phyloP scores from a whole-genome alignment of 2,888 invertebrate species.

The Lottia gigantea region DNA sequence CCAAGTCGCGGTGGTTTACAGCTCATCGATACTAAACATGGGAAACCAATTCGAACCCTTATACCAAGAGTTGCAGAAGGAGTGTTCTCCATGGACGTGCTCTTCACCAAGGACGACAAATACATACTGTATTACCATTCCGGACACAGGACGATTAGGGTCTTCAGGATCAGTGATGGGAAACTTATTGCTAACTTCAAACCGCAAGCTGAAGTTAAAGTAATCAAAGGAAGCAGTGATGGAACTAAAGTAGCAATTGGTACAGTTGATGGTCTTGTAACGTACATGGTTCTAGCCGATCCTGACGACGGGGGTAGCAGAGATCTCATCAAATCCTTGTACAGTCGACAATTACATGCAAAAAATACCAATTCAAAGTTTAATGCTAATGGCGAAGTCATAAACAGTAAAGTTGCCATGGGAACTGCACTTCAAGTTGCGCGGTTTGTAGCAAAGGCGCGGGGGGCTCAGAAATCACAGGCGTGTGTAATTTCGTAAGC shows the following conservation, averaged over 20 bases:
- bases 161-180: constrained; percentile 90
- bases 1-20: constrained; percentile 92
- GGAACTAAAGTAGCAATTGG: constrained; percentile 76
- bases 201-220: constrained; percentile 63
- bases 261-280: constrained; percentile 92
- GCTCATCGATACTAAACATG: constrained; percentile 87
- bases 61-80: constrained; percentile 93
- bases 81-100: constrained; percentile 89
- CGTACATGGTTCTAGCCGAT: constrained; percentile 86
- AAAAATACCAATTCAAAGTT: constrained; percentile 27
- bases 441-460: constrained; percentile 61
- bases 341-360: constrained; percentile 49
- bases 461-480: constrained; percentile 58
- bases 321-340: constrained; percentile 54
- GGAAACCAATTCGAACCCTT: constrained; percentile 86
- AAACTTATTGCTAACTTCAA: constrained; percentile 88
- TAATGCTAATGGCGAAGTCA: constrained; percentile 40
- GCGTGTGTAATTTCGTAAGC: constrained; percentile 56
- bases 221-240: constrained; percentile 59
- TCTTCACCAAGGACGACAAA: constrained; percentile 92
- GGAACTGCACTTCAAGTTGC: constrained; percentile 62
- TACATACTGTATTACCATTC: constrained; percentile 98
- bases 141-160: constrained; percentile 90
- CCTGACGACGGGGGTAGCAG: constrained; percentile 55
- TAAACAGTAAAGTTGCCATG: constrained; percentile 50